Percentiles rank a stretch among this genome's conserved stretches.
Evolutionary conservation across 2,888 invertebrate species (phyloP).

Genomic region (Tenthredo notha): DNA sequence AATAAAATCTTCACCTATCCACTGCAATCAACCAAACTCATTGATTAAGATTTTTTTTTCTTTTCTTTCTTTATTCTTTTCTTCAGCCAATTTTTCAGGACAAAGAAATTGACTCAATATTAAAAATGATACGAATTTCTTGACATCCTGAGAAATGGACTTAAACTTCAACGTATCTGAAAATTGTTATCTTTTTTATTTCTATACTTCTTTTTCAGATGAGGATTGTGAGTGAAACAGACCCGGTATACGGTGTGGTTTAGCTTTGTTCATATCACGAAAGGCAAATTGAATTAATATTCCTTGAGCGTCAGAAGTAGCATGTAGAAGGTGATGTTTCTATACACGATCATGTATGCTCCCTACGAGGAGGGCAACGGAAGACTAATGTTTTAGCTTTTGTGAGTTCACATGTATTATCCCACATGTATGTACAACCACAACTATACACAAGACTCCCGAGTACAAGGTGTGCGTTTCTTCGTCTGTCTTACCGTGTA

Average conservation of each 20-base stretch:
- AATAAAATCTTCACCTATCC: background rate
- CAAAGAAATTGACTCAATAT: background rate
- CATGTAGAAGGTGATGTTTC: constrained; percentile 56
- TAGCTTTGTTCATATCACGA: constrained; percentile 35
- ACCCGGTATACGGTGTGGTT: background rate
- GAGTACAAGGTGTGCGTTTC: constrained; percentile 58
- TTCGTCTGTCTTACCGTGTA: constrained; percentile 56
- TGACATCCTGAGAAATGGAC: too few species aligned
- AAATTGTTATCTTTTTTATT: background rate
- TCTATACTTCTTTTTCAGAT: background rate
- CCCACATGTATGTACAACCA: background rate
- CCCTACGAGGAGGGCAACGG: constrained; percentile 37
- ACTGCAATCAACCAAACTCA: background rate
- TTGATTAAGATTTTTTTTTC: background rate
- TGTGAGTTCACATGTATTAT: constrained; percentile 55
- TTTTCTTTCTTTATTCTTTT: background rate
- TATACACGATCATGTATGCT: constrained; percentile 47
- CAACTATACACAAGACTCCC: background rate
- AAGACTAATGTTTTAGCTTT: constrained; percentile 68
- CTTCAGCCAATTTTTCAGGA: background rate
- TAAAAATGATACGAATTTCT: background rate
- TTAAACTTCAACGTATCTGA: too few species aligned
- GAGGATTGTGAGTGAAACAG: background rate
- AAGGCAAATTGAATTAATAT: constrained; percentile 65
- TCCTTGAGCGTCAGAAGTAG: constrained; percentile 58